These are phyloP conservation scores for Hypanus sabinus DNA, from an alignment of 2,113 vertebrate species.

Conservation along the genomic window DNA sequence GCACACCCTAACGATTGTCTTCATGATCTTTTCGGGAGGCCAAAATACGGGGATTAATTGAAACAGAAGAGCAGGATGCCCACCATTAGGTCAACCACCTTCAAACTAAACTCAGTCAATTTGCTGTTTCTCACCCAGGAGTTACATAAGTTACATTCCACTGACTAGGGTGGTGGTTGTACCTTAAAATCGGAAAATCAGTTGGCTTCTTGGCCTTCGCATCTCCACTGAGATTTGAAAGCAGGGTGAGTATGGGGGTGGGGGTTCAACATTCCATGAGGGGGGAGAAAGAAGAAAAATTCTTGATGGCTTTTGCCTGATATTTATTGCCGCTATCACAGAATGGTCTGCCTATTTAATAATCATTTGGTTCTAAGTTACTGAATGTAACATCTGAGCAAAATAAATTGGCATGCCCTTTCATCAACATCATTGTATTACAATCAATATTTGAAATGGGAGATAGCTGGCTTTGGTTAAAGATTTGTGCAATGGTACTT, in stretches of 20 bases:
- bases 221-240: background rate
- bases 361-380: background rate
- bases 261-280: background rate
- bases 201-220: background rate
- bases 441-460: background rate
- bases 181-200: background rate
- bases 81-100: background rate
- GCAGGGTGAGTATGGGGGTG: background rate
- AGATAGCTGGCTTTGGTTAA: background rate
- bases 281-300: background rate
- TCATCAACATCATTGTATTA: background rate
- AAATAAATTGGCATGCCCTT: background rate
- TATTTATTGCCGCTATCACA: background rate
- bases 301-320: background rate
- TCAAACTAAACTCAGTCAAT: background rate
- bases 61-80: background rate
- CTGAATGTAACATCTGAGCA: background rate
- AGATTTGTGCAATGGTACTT: background rate
- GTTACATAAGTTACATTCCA: background rate
- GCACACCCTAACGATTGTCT: background rate
- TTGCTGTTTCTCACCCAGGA: background rate
- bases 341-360: background rate
- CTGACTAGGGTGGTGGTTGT: background rate
- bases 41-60: background rate
- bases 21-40: background rate